These are phyloP conservation scores for Chorisops tibialis DNA, from an alignment of 2,888 invertebrate species.

Conservation along the genomic window DNA sequence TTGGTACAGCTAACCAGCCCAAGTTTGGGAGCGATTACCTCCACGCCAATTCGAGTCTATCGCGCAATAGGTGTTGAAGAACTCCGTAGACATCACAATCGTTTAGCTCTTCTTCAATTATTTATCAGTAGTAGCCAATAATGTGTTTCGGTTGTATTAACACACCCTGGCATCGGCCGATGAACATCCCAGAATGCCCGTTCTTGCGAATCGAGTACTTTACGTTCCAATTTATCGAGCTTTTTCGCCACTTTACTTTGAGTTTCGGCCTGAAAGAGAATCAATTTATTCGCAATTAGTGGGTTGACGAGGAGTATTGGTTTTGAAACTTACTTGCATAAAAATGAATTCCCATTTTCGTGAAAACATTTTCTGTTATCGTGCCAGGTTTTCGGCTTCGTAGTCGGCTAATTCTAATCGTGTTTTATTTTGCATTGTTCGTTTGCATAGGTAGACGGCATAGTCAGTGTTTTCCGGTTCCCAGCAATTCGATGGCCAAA, in stretches of 20 bases:
- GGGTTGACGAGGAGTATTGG: neutral
- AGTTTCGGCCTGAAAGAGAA: slow-evolving; percentile 55
- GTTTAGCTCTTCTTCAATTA: too few species aligned
- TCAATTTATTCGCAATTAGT: neutral
- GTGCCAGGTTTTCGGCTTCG: slow-evolving; percentile 95
- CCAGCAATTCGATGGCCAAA: slow-evolving; percentile 99
- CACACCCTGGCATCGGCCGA: slow-evolving; percentile 97
- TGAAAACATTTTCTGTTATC: slow-evolving; percentile 98
- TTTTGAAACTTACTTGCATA: slow-evolving; percentile 72
- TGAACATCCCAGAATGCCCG: slow-evolving; percentile 99
- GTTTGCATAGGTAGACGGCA: slow-evolving; percentile 97
- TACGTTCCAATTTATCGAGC: slow-evolving; percentile 94
- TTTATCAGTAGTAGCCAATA: too few species aligned
- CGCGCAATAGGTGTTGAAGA: too few species aligned
- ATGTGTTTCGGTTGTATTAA: slow-evolving; percentile 97
- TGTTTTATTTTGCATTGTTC: slow-evolving; percentile 99
- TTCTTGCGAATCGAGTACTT: slow-evolving; percentile 98
- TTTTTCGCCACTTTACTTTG: slow-evolving; percentile 92
- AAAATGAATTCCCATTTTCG: slow-evolving; percentile 99
- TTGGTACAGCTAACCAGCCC: too few species aligned
- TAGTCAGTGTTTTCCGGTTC: slow-evolving; percentile 99
- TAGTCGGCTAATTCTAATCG: slow-evolving; percentile 96
- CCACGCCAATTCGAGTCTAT: too few species aligned
- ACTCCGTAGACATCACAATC: too few species aligned
- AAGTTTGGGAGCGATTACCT: too few species aligned